phyloP scores from a whole-genome alignment of 2,888 invertebrate species.

The Synergus itoensis region DNA sequence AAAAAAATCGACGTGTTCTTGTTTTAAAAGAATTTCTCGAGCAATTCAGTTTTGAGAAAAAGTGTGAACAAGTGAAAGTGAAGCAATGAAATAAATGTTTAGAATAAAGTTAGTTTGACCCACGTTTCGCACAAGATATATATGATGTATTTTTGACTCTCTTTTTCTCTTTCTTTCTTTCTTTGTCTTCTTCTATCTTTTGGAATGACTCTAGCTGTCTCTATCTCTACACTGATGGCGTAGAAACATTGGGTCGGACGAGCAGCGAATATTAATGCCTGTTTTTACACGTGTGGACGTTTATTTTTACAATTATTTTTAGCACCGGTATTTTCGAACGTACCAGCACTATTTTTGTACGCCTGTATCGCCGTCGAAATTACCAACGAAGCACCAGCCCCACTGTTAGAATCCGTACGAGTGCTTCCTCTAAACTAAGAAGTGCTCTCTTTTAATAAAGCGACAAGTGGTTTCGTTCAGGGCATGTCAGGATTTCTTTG shows the following conservation, averaged over 20 bases:
- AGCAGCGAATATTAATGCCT: conserved; percentile 70
- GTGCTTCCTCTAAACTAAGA: conserved; percentile 32
- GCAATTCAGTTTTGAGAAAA: background rate
- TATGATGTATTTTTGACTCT: background rate
- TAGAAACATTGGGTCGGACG: conserved; percentile 59
- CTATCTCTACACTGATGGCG: conserved; percentile 30
- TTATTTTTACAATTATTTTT: conserved; percentile 74
- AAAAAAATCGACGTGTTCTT: background rate
- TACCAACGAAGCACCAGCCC: conserved; percentile 6
- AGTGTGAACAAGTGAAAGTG: background rate
- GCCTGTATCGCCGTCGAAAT: conserved; percentile 44
- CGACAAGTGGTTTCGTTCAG: conserved; percentile 28
- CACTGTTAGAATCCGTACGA: background rate
- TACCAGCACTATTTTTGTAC: conserved; percentile 70
- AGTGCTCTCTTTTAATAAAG: conserved; percentile 9
- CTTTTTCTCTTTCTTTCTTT: background rate
- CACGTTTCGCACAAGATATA: background rate
- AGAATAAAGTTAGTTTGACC: conserved; percentile 7
- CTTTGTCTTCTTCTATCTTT: conserved; percentile 35
- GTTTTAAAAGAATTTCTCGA: background rate
- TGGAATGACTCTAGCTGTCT: conserved; percentile 3
- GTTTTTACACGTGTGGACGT: conserved; percentile 74
- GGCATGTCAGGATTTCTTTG: background rate
- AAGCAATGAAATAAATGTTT: conserved; percentile 20
- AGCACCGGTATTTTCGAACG: conserved; percentile 73